Base-by-base conservation (phyloP, 2,888 invertebrate species). In the Eupeodes luniger region DNA sequence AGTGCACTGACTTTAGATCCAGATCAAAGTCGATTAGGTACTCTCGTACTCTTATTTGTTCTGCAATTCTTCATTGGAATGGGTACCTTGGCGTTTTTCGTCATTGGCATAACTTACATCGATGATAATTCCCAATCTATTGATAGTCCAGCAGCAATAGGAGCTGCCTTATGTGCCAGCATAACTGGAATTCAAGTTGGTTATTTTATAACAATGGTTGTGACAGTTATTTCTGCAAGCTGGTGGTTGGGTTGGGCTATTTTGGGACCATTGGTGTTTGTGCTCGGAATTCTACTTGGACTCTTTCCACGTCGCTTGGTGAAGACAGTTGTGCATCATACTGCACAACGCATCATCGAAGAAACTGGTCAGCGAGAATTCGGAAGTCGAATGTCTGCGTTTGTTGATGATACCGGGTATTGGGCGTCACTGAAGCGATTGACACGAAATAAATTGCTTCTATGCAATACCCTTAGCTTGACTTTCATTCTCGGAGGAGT, bases 111-210 rank as follows among this genome's bases (percentile, higher is more conserved):
- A 27, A 94, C 95, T 5, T 96, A 95, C 90, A 92, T 96, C 10
- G 96, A 96, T 85, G 96, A 96, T 89, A 95, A 96, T 90, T 94
- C 95, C 0, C 93, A 94, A 36, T 94, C 93, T 27, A 92, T 94
- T 70, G 94, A 95, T 66, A 94, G 94, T 83, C 94, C 95, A 0
- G 93, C 94, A 0, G 93, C 93, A 47, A 93, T 95, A 82, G 94
- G 94, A 0, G 91, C 91, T 0, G 91, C 91, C 0, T 75, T 94
- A 47, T 93, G 92, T 0, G 92, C 93, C 0, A 91, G 92, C n/a
- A 90, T 93, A 0, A 90, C 92, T 62, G 94, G 94, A 1, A 89
- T 93, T n/a, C 93, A 94, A 89, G 69, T 92, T 14, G 94, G 94
- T 5, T 91, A 93, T 0, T 90, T 91, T 3, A 76, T 94, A n/a